Evolutionary conservation across 1,140 invertebrate genomes (phyloP), one percentile per base, ranked within the genome.

Genomic region (Drosophila sturtevanti): DNA sequence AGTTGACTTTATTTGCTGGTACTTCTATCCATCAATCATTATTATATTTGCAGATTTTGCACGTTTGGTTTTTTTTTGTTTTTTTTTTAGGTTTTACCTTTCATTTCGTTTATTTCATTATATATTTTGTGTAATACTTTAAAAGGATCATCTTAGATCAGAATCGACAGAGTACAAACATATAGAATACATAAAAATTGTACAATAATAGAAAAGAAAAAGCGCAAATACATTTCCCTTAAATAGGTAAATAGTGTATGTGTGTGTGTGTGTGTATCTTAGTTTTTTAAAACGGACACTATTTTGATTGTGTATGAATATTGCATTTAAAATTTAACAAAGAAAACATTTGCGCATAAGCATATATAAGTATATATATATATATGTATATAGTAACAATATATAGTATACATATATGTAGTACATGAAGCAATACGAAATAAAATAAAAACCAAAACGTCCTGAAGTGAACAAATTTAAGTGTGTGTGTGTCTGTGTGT

Each of bases 61-160:
- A 6, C 7, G 0, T 31, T 4, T 31, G 58, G 74, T 71, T 70
- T 70, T 74, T 64, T 63, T 79, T 41, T 61, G 59, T 61, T 55
- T 72, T 67, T 63, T 64, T 69, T 24, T 31, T 31, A 31, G 27
- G 27, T 31, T 31, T 31, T 31, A 31, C 27, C 27, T 59, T 68
- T 73, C 58, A 31, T 65, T n/a, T n/a, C 41, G 21, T 68, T 74
- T 44, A 27, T 77, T 79, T 63, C 22, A 31, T 61, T 72, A 48
- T 48, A 48, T 44, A 31, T 71, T 44, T 72, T 74, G 63, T 72
- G 70, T 90, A 90, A 90, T 90, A 90, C 89, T 90, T 90, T 90
- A 72, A 90, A 86, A 90, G 82, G 89, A 81, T 79, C 89, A 90
- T 77, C 75, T 74, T 68, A 72, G 18, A 48, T 48, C 41, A 48